phyloP scores from a whole-genome alignment of 1,140 invertebrate species.

The Varroa destructor region DNA sequence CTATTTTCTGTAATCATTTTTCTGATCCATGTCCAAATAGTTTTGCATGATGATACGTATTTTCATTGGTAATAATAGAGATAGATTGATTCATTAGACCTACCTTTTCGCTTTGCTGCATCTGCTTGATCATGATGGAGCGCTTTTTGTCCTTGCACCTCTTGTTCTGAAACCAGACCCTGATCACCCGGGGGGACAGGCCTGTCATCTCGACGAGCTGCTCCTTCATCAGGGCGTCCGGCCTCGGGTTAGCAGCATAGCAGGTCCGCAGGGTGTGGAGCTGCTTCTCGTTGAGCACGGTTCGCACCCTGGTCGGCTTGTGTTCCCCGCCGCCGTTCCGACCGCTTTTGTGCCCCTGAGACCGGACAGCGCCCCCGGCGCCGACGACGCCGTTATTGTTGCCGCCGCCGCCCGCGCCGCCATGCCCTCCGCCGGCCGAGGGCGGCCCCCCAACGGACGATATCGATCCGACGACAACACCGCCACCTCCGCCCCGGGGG shows the following conservation, averaged over 20 bases:
- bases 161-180: slow-evolving; percentile 99
- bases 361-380: slow-evolving; percentile 32
- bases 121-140: slow-evolving; percentile 87
- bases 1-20: too few relatives aligned
- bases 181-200: slow-evolving; percentile 81
- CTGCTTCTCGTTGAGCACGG: slow-evolving; percentile 96
- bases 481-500: slow-evolving; percentile 44
- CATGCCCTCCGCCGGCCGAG: slow-evolving; percentile 33
- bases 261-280: slow-evolving; percentile 81
- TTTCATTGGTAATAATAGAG: too few relatives aligned
- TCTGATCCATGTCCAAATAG: too few relatives aligned
- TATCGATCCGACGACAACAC: background rate
- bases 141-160: slow-evolving; percentile 98
- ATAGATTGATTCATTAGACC: slow-evolving; percentile 33
- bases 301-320: slow-evolving; percentile 89
- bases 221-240: slow-evolving; percentile 98
- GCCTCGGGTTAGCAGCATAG: slow-evolving; percentile 90
- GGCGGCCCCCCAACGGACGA: slow-evolving; percentile 29
- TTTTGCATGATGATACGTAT: too few relatives aligned
- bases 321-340: slow-evolving; percentile 39
- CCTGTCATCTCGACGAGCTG: slow-evolving; percentile 97
- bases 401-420: slow-evolving; percentile 32
- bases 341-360: slow-evolving; percentile 32
- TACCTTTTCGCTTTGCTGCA: slow-evolving; percentile 94
- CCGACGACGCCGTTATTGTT: slow-evolving; percentile 32